Percentiles rank a stretch among this genome's conserved stretches.
Conservation (phyloP, 2,113 vertebrate genomes). For the Stomatorhinus ivindoensis region DNA sequence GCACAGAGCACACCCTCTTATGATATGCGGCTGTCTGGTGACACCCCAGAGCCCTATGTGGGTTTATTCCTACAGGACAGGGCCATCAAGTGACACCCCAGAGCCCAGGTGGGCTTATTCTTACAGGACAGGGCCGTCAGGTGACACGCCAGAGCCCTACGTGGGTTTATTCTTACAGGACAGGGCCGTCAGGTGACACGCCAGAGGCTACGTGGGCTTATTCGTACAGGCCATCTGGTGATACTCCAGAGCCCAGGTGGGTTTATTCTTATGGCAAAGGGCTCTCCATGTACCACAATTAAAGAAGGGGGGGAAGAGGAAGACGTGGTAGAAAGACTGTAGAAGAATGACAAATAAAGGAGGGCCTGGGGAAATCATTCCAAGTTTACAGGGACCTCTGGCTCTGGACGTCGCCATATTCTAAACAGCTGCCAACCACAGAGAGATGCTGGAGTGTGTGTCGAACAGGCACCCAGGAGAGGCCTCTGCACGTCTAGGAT, state of each 20-base stretch:
- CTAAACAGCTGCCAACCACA: conserved; percentile 35
- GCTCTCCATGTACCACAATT: no score
- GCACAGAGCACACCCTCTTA: not conserved
- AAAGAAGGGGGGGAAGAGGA: not conserved
- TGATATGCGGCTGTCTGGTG: no score
- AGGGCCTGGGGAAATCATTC: not conserved
- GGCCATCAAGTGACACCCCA: no score
- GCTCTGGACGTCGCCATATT: conserved; percentile 37
- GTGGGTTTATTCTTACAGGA: not conserved
- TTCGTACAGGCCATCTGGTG: no score
- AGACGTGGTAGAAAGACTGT: not conserved
- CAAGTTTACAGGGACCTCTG: conserved; percentile 37
- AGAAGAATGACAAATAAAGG: not conserved
- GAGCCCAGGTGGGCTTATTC: no score
- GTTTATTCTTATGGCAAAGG: not conserved
- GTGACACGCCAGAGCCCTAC: no score
- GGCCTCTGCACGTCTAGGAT: not conserved
- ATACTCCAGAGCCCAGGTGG: no score
- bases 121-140: no score
- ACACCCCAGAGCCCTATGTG: no score
- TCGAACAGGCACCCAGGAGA: conserved; percentile 26
- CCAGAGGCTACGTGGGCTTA: no score
- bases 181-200: no score
- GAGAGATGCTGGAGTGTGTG: conserved; percentile 45
- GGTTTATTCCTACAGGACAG: not conserved